Evolutionary conservation across 2,888 invertebrate genomes (phyloP), one percentile per base, ranked within the genome.

Genomic region (Phlogophora meticulosa): DNA sequence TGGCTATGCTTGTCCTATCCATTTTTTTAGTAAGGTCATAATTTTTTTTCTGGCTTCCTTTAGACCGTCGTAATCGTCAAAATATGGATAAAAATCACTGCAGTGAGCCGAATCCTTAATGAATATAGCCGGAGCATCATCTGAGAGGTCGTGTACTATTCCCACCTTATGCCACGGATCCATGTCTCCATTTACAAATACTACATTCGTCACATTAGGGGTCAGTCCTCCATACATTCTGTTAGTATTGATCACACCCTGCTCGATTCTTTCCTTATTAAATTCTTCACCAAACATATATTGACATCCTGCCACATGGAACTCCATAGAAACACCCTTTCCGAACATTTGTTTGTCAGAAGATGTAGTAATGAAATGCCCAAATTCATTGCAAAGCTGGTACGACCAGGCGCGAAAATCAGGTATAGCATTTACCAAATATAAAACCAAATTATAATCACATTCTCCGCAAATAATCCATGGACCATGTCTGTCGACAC

Each of bases 331-430:
- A 51, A 96, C 80, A 17, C 91, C 88, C n/a, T 91, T 87, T 4
- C 96, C 96, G 85, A 97, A 97, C 0, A 97, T 96, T 22, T 96
- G 96, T 2, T 92, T 87, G 10, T 90, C 83, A 0, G 96, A 96
- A 68, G 95, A 95, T 0, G 97, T 96, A 0, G 97, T 96, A 88
- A 97, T 97, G 85, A 95, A 97, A 86, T 96, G 98, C n/a, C 97
- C 97, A 85, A 97, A 98, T 90, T 98, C 98, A 7, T 96, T 97
- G 88, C 98, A 98, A 0, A 97, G 97, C 90, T 98, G 98, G 86
- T 97, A 97, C 0, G 91, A 91, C 42, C 45, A 62, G 42, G 76
- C 93, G 93, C 5, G 81, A 59, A n/a, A n/a, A n/a, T n/a, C n/a
- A n/a, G n/a, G n/a, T n/a, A n/a, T n/a, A n/a, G n/a, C n/a, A n/a